phyloP scores from a whole-genome alignment of 2,797 vertebrate genomes.

The Sarcophilus harrisii region DNA sequence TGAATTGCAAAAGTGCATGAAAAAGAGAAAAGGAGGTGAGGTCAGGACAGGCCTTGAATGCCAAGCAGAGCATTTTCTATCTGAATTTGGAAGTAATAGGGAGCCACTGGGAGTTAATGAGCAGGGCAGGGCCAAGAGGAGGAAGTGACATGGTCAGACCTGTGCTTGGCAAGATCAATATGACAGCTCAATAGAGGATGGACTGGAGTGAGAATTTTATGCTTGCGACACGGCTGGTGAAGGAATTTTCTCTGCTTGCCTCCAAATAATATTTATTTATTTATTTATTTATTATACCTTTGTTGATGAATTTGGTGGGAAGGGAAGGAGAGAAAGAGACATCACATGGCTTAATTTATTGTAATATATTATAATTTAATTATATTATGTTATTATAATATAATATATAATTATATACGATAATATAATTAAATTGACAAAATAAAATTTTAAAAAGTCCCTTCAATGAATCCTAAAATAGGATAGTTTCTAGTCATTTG shows the following conservation, averaged over 20 bases:
- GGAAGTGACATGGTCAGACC: neutral
- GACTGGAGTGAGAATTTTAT: neutral
- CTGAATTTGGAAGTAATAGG: neutral
- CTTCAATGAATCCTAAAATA: neutral
- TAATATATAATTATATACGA: too few species aligned
- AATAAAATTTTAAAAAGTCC: neutral
- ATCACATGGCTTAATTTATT: too few species aligned
- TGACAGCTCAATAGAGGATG: too few species aligned
- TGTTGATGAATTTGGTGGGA: neutral
- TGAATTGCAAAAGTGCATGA: too few species aligned
- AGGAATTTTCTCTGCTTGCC: neutral
- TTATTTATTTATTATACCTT: neutral
- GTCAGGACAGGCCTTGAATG: neutral
- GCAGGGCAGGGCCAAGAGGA: too few species aligned
- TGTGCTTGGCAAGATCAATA: neutral
- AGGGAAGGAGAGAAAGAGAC: neutral
- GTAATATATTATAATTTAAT: too few species aligned
- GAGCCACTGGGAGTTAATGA: neutral
- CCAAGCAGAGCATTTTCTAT: neutral
- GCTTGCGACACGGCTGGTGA: neutral
- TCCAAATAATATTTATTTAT: neutral
- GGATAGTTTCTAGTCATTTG: neutral
- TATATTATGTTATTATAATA: too few species aligned
- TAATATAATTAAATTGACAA: neutral
- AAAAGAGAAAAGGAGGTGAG: neutral